phyloP scores from a whole-genome alignment of 1,140 invertebrate species.

The Ceratosolen fusciceps region DNA sequence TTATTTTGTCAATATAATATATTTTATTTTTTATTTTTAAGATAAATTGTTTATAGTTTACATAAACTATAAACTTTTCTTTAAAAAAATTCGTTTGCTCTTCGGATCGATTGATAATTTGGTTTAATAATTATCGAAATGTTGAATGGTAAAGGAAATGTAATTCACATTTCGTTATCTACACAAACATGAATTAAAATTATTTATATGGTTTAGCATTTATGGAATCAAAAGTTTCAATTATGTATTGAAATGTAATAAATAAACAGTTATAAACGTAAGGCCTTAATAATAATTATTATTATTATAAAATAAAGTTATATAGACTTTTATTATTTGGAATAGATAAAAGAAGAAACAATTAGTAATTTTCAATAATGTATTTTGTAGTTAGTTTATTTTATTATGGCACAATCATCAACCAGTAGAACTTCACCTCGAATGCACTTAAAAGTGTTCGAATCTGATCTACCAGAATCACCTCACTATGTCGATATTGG shows the following conservation, averaged over 20 bases:
- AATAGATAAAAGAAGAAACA: not conserved
- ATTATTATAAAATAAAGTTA: not conserved
- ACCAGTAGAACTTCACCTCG: slow-evolving; percentile 73
- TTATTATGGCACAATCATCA: slow-evolving; percentile 72
- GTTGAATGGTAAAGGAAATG: slow-evolving; percentile 18
- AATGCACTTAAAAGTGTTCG: slow-evolving; percentile 71
- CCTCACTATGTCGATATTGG: slow-evolving; percentile 75
- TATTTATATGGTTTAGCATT: slow-evolving; percentile 16
- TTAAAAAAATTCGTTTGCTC: no score
- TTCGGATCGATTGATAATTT: not conserved
- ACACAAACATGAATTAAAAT: slow-evolving; percentile 25
- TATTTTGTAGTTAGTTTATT: slow-evolving; percentile 24
- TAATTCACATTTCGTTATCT: slow-evolving; percentile 29
- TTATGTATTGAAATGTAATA: slow-evolving; percentile 2
- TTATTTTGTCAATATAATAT: not conserved
- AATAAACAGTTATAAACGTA: slow-evolving; percentile 12
- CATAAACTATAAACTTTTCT: not conserved
- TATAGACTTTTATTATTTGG: not conserved
- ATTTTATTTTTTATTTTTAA: not conserved
- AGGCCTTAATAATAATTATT: not conserved
- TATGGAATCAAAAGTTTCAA: not conserved
- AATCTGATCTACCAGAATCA: slow-evolving; percentile 68
- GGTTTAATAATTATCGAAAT: not conserved
- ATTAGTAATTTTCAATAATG: not conserved
- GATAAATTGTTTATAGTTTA: not conserved